Conservation (phyloP, 2,113 vertebrate genomes). For the Saguinus midas region DNA sequence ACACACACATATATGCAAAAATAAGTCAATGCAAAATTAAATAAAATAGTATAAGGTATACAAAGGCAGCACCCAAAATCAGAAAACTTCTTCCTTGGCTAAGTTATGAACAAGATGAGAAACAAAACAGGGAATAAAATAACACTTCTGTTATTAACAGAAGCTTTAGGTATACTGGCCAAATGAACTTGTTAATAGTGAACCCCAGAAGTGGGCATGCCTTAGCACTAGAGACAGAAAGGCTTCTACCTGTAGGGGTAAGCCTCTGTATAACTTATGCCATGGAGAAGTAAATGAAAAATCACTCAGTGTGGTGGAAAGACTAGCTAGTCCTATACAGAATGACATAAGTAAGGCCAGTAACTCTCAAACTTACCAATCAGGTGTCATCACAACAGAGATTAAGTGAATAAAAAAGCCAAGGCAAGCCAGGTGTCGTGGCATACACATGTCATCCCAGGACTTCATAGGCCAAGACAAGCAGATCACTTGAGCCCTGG, state of each 20-base stretch:
- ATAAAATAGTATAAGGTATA: background rate
- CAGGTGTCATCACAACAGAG: background rate
- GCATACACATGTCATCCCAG: too few species aligned
- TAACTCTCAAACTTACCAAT: background rate
- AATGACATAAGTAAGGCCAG: background rate
- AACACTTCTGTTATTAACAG: background rate
- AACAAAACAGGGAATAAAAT: slow-evolving; percentile 29
- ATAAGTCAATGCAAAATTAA: background rate
- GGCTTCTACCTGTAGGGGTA: background rate
- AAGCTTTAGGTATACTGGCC: background rate
- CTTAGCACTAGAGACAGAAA: background rate
- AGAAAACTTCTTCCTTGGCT: background rate
- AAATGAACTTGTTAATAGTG: background rate
- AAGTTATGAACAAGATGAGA: background rate
- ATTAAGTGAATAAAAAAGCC: background rate
- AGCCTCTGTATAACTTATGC: background rate
- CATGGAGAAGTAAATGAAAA: background rate
- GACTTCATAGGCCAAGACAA: too few species aligned
- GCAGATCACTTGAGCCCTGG: too few species aligned
- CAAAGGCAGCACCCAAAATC: background rate
- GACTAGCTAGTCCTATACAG: background rate
- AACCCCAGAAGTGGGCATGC: background rate
- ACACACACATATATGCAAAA: background rate
- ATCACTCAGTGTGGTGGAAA: background rate
- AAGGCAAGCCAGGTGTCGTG: too few species aligned